A percentile compares a stretch with the other conserved stretches of the same genome.
phyloP scores from a whole-genome alignment of 2,888 invertebrate genomes.

The Eupithecia subfuscata region DNA sequence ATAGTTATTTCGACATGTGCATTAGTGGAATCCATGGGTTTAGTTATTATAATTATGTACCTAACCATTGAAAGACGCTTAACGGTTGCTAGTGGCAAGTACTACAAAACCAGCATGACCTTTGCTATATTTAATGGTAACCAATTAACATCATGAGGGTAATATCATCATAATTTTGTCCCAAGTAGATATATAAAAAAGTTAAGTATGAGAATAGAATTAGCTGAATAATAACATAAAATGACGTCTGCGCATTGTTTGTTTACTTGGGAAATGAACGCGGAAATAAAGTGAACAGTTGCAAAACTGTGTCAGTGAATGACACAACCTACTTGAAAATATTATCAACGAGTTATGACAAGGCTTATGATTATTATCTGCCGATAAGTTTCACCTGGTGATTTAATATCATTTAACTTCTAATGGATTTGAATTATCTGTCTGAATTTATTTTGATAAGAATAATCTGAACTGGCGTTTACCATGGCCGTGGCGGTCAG shows the following conservation, averaged over 20 bases:
- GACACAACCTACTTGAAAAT: not conserved
- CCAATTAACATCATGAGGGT: not conserved
- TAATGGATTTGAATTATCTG: constrained; percentile 1
- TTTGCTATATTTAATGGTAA: not conserved
- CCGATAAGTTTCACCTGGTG: not conserved
- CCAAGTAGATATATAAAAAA: not conserved
- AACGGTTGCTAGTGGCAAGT: too few species aligned
- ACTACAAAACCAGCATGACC: not conserved
- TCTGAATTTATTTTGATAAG: constrained; percentile 1
- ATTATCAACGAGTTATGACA: not conserved
- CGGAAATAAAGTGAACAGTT: not conserved
- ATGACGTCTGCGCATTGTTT: not conserved
- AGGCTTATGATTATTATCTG: not conserved
- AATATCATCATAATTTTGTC: not conserved
- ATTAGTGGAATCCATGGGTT: too few species aligned
- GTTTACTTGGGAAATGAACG: not conserved
- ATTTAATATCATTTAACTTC: constrained; percentile 10
- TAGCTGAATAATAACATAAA: not conserved
- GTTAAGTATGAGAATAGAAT: not conserved
- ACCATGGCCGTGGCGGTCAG: too few species aligned
- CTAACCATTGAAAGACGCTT: too few species aligned
- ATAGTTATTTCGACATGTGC: too few species aligned
- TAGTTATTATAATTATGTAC: too few species aligned
- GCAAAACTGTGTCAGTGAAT: not conserved
- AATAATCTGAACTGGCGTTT: not conserved